Evolutionary conservation across 2,797 vertebrate species (phyloP).

Genomic region (Etheostoma perlongum): DNA sequence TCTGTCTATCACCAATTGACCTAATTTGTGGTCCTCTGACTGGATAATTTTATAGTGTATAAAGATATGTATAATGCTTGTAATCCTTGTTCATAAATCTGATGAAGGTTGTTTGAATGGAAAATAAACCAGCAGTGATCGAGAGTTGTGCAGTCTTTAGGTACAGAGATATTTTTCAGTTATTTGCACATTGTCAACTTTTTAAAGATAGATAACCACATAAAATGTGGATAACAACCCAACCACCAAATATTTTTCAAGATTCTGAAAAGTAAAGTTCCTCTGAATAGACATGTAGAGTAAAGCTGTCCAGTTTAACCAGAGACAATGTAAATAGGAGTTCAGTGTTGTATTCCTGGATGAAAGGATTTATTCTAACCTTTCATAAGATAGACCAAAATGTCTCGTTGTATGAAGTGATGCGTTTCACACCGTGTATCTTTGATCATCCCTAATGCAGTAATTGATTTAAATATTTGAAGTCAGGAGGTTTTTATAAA

Average conservation of each 20-base stretch:
- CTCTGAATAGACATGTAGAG: slow-evolving; percentile 13
- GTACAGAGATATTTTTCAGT: background rate
- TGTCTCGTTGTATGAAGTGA: slow-evolving; percentile 10
- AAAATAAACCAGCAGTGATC: background rate
- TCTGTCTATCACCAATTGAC: background rate
- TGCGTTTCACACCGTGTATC: background rate
- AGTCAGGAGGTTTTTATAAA: slow-evolving; percentile 6
- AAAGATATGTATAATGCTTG: background rate
- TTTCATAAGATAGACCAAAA: slow-evolving; percentile 15
- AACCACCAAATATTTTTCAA: background rate
- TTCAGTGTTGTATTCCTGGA: slow-evolving; percentile 15
- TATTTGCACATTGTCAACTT: background rate
- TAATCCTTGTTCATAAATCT: background rate
- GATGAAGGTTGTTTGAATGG: background rate
- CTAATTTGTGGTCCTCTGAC: background rate
- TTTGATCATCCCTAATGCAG: background rate
- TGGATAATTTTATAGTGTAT: background rate
- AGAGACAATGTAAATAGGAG: slow-evolving; percentile 8
- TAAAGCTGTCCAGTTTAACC: slow-evolving; percentile 15
- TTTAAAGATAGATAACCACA: slow-evolving; percentile 15
- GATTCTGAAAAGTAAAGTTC: slow-evolving; percentile 3
- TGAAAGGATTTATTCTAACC: slow-evolving; percentile 37
- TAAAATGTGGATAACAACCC: slow-evolving; percentile 1
- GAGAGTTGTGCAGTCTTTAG: background rate
- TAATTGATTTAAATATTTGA: slow-evolving; percentile 1